Conservation (phyloP, 2,113 vertebrate genomes). For the Hymenochirus boettgeri region DNA sequence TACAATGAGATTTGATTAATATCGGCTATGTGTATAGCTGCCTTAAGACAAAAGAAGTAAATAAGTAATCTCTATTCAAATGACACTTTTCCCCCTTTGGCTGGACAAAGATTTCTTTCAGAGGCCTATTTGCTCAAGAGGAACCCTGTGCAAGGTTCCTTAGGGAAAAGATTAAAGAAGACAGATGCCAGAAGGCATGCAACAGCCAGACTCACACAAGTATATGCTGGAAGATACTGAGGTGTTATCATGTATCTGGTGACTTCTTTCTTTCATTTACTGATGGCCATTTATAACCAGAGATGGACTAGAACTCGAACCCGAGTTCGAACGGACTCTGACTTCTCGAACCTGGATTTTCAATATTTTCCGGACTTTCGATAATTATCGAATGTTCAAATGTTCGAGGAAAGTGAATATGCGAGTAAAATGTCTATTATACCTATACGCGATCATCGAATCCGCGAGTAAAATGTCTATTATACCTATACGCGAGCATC, state of each 20-base stretch:
- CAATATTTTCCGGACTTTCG: no score
- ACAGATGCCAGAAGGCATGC: conserved; percentile 38
- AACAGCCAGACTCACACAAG: conserved; percentile 48
- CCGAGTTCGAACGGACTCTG: no score
- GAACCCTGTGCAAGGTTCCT: conserved; percentile 43
- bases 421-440: no score
- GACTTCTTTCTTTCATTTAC: conserved; percentile 3
- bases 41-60: neutral
- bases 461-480: no score
- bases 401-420: no score
- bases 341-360: no score
- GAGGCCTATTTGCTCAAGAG: conserved; percentile 38
- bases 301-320: no score
- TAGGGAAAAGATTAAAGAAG: conserved; percentile 43
- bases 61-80: neutral
- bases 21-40: no score
- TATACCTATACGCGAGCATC: no score
- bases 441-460: no score
- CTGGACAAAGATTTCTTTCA: conserved; percentile 26
- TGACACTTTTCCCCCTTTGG: conserved; percentile 3
- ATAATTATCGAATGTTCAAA: no score
- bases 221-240: conserved; percentile 41
- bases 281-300: neutral
- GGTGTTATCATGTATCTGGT: neutral
- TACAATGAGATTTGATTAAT: no score